Evolutionary conservation across 2,113 vertebrate species (phyloP), one percentile per base, ranked within the genome.

Genomic region (Cervus canadensis): DNA sequence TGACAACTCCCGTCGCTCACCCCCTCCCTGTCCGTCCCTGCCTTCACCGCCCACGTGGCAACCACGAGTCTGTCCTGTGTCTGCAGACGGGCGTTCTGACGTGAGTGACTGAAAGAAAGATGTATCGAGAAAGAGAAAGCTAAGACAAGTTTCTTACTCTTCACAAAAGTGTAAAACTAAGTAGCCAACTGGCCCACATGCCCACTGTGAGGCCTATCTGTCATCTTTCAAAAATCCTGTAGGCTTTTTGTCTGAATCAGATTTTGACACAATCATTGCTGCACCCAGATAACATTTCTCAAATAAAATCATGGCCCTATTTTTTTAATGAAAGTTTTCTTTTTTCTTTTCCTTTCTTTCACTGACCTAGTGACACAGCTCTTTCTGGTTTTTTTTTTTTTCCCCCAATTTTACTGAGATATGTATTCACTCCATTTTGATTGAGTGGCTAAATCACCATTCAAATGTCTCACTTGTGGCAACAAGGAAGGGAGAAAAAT

Each of bases 101-200:
- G 48, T 10, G 23, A 71, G 11, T 2, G 12, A 86, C 7, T 3
- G n/a, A n/a, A 43, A 76, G 60, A 30, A 56, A 88, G 85, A 21
- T 0, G 10, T 0, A 33, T 4, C 2, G 6, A 28, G 13, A 79
- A 23, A 59, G 89, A 59, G 36, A 7, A 52, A 4, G 45, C 67
- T 43, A 33, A 36, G 40, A 10, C 1, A 3, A 9, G 45, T 19
- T 19, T 45, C 50, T 16, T 15, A 8, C 25, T 91, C 79, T 26
- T 25, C 5, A 83, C n/a, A 56, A 40, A 83, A 56, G 81, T n/a
- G 14, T 5, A 26, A 36, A 26, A 7, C 85, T 23, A 2, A 6
- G 3, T 0, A 5, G 43, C 0, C 5, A 74, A 17, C 36, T 7
- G 45, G 54, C 43, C 23, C 50, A 19, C 0, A 6, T 0, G 3